A percentile compares a stretch with the other conserved stretches of the same genome.
These are phyloP conservation scores for Porites lobata DNA, from an alignment of 92 coral and sea anemone species.

Conservation along the genomic window DNA sequence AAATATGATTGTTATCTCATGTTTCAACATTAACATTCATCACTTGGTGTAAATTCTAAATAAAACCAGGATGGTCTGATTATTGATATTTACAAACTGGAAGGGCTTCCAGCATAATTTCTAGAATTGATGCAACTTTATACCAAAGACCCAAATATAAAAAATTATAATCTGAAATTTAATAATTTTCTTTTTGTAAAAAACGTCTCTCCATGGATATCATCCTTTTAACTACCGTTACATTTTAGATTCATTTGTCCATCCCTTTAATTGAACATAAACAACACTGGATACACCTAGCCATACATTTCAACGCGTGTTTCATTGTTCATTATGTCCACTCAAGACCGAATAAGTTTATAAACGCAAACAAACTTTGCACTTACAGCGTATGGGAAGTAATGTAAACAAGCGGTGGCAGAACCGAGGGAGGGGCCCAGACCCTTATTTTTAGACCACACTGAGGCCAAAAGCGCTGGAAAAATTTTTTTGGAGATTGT, in stretches of 20 bases:
- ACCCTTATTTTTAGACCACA: no score
- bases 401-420: no score
- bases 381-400: no score
- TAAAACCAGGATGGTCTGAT: constrained; percentile 16
- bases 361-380: no score
- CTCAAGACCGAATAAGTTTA: no score
- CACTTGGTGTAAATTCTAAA: background rate
- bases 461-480: no score
- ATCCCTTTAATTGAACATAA: background rate
- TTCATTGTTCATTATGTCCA: no score
- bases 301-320: no score
- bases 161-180: constrained; percentile 56
- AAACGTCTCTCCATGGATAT: constrained; percentile 37
- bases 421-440: no score
- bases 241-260: background rate
- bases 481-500: no score
- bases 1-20: background rate
- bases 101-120: background rate
- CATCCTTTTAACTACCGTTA: constrained; percentile 13
- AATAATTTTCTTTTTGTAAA: constrained; percentile 54
- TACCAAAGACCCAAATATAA: constrained; percentile 48
- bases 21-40: background rate
- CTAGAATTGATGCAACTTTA: constrained; percentile 23
- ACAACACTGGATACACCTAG: background rate
- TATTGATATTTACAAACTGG: constrained; percentile 46